Base-by-base conservation (phyloP, 2,888 invertebrate species). In the Oegoconia quadripuncta region DNA sequence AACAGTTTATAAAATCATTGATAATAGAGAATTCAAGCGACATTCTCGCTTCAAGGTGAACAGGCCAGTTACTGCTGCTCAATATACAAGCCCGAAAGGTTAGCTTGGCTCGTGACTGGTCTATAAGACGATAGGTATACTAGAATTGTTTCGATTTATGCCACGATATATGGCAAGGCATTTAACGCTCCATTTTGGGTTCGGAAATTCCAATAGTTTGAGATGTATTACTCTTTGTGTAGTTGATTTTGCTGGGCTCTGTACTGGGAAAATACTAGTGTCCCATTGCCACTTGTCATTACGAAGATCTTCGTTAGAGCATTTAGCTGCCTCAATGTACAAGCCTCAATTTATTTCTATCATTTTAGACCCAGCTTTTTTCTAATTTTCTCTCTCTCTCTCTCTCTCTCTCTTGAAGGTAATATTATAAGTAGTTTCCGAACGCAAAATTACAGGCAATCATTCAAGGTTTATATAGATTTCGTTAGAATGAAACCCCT, bases 31-130 rank as follows among this genome's bases (percentile, higher is more conserved):
- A 67, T 59, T 53, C 58, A 64, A 65, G 52, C 64, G 64, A 67
- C 74, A 74, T 74, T 75, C 74, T 60, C 54, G 48, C 28, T 38
- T 58, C 75, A 75, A 75, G 75, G 75, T 71, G 66, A 75, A 34
- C 74, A 30, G 53, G 71, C 70, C 72, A 45, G 54, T 72, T 70
- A 74, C 74, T 58, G 40, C 60, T 59, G 56, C 54, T 50, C 54
- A 48, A 58, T 52, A 50, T 48, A 52, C 59, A 70, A 64, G 59
- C 52, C 51, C 56, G 59, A 77, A 78, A 78, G 77, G 77, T 78
- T 76, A 70, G 52, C 51, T 63, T 50, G 41, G 51, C 42, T 73
- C 74, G 76, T 77, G 76, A 76, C 76, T 68, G 26, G 64, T 53
- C 50, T 49, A 56, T 47, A 47, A 55, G 52, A 50, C 45, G 51